Evolutionary conservation across 2,797 vertebrate genomes (phyloP).

Genomic region (Tamandua tetradactyla): DNA sequence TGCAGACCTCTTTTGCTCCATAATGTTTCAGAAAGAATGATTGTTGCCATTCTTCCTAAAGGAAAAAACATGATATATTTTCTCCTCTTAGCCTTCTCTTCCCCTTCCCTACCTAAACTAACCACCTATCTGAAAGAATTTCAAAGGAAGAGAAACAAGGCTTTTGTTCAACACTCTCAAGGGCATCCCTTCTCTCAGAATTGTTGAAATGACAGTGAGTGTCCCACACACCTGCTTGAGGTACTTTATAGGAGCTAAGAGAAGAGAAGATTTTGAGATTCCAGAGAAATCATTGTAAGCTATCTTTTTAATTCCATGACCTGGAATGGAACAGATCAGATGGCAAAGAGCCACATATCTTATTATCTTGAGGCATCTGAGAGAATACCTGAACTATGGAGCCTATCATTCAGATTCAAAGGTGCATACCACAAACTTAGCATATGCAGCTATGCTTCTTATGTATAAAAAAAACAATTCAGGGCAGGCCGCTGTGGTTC

Average conservation of each 20-base stretch:
- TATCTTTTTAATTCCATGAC: slow-evolving; percentile 4
- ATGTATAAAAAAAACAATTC: neutral
- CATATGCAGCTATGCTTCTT: neutral
- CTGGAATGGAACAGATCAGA: neutral
- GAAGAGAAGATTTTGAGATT: neutral
- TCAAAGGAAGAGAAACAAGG: neutral
- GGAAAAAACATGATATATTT: neutral
- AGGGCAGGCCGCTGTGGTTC: no score
- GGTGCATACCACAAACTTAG: neutral
- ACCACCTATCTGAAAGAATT: neutral
- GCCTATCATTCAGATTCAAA: neutral
- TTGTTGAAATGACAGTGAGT: neutral
- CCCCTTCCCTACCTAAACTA: neutral
- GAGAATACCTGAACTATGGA: neutral
- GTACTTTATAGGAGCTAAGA: neutral
- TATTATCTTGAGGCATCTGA: slow-evolving; percentile 7
- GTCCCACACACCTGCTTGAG: neutral
- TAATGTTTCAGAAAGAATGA: no score
- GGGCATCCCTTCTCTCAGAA: neutral
- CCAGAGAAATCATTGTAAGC: slow-evolving; percentile 10
- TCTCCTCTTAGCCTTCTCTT: neutral
- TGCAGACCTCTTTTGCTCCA: neutral
- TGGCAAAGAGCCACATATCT: neutral
- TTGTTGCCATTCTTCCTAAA: neutral
- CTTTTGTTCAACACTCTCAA: neutral